A percentile compares a stretch with the other conserved stretches of the same genome.
These are phyloP conservation scores for Sorex araneus DNA, from an alignment of 2,113 vertebrate genomes.

Conservation along the genomic window DNA sequence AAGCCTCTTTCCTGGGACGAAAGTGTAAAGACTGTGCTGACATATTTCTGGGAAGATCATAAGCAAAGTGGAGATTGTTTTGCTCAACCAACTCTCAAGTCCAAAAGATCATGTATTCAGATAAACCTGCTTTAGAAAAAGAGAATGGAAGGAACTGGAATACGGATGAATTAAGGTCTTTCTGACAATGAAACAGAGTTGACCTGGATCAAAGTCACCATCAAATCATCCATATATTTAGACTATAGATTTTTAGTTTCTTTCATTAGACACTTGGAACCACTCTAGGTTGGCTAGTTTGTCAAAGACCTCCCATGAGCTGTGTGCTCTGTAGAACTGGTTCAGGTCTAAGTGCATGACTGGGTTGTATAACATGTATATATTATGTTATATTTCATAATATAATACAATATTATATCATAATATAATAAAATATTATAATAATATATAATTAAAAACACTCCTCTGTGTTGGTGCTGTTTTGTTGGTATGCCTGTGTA, in stretches of 20 bases:
- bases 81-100: not conserved
- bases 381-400: not conserved
- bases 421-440: too few relatives aligned
- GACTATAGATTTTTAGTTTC: not conserved
- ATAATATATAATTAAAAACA: not conserved
- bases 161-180: not conserved
- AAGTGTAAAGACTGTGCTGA: not conserved
- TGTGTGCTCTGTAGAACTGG: not conserved
- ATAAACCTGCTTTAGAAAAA: not conserved
- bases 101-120: not conserved
- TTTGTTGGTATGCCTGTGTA: not conserved
- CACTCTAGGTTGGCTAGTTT: not conserved
- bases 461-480: not conserved
- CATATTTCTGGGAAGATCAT: not conserved
- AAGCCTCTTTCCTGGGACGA: not conserved
- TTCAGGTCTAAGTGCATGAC: not conserved
- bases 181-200: not conserved
- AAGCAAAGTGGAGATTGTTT: not conserved
- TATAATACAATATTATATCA: too few relatives aligned
- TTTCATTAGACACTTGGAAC: not conserved
- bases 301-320: not conserved
- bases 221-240: not conserved
- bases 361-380: not conserved
- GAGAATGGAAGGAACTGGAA: rapidly evolving
- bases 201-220: not conserved